Base-by-base conservation (phyloP, 1,140 invertebrate species). In the Zaprionus africanus region DNA sequence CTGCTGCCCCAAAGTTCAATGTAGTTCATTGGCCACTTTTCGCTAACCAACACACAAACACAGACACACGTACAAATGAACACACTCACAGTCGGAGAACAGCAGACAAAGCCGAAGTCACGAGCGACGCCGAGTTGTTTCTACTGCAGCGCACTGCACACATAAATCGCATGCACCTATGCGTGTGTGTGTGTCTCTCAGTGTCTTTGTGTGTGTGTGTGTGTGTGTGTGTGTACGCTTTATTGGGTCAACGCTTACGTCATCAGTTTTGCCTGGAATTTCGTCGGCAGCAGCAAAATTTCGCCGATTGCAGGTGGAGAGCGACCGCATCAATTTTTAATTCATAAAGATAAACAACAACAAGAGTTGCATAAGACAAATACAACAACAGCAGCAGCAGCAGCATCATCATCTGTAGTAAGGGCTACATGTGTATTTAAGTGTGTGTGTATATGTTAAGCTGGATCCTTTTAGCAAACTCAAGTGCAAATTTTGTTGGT, bases 1-100 rank as follows among this genome's bases (percentile, higher is more conserved):
- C 58, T 75, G 78, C 66, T 69, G 81, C 73, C 49, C 69, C 76
- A 86, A 84, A 86, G 83, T 86, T 86, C 83, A 86, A 86, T 86
- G 83, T 82, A 86, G 83, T 86, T 86, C 83, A 86, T 86, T 87
- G 83, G 83, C 83, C 83, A 86, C 79, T 86, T 86, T 86, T 86
- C 77, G 79, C 83, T 72, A 82, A 74, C 80, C 67, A 76, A 78
- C 62, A 56, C 36, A 53, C 41, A 72, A 31, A 41, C 24, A 77
- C 41, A 74, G 49, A 58, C 22, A 22, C 22, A 22, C 36, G 62
- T 62, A 60, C 54, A 70, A 36, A 63, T 28, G 66, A 41, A 38
- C 38, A 62, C 34, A 73, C 49, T 46, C 41, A 46, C 58, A 60
- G 5, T 43, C 28, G 57, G 13, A 77, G 61, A 70, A 81, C 78